phyloP scores from a whole-genome alignment of 2,888 invertebrate genomes.

The Isotomurus palustris region DNA sequence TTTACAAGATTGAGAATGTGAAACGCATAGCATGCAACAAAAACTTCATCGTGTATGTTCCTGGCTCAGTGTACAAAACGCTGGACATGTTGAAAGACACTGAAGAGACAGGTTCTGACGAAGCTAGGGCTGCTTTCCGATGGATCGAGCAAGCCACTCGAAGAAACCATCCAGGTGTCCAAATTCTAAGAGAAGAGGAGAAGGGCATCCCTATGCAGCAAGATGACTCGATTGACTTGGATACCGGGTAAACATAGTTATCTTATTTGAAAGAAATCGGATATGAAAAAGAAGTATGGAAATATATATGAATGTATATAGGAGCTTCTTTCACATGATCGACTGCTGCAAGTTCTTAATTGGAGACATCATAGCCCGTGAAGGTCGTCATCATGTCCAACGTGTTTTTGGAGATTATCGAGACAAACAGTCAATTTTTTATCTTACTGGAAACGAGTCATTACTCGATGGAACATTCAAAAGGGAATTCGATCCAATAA shows the following conservation, averaged over 20 bases:
- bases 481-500: conserved; percentile 33
- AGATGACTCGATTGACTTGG: conserved; percentile 27
- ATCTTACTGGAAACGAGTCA: conserved; percentile 30
- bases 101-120: conserved; percentile 21
- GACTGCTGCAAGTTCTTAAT: conserved; percentile 39
- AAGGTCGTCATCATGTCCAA: conserved; percentile 12
- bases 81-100: conserved; percentile 40
- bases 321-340: conserved; percentile 38
- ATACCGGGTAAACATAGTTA: conserved; percentile 27
- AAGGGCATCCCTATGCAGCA: too few relatives aligned
- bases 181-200: conserved; percentile 25
- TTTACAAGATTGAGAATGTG: conserved; percentile 28
- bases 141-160: conserved; percentile 36
- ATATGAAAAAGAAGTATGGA: neutral
- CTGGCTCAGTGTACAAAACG: conserved; percentile 27
- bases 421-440: conserved; percentile 38
- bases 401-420: conserved; percentile 37
- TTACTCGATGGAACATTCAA: conserved; percentile 23
- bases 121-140: conserved; percentile 28
- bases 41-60: conserved; percentile 32
- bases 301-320: conserved; percentile 6
- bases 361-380: conserved; percentile 7
- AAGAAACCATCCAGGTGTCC: conserved; percentile 31
- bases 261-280: too few relatives aligned
- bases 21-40: conserved; percentile 31